These are phyloP conservation scores for Montipora capitata DNA, from an alignment of 92 coral and sea anemone species.

Conservation along the genomic window DNA sequence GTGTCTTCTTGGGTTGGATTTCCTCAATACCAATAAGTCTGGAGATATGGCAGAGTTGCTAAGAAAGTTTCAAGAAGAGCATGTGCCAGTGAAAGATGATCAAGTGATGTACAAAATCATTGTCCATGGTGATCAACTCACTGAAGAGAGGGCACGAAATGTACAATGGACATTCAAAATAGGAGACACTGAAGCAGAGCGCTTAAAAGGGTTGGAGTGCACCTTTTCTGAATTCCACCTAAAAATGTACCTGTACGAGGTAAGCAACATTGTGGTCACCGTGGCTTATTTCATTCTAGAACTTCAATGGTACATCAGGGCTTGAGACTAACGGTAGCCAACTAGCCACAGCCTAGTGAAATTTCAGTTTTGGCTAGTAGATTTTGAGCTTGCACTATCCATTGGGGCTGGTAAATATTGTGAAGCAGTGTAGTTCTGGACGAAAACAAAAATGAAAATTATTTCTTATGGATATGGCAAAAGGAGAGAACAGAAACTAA, in stretches of 20 bases:
- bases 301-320: slow-evolving; percentile 4
- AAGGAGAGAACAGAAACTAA: too few species aligned
- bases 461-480: too few species aligned
- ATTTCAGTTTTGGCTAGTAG: too few species aligned
- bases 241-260: slow-evolving; percentile 27
- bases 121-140: slow-evolving; percentile 51
- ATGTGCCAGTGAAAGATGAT: slow-evolving; percentile 39
- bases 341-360: too few species aligned
- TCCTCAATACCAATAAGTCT: slow-evolving; percentile 58
- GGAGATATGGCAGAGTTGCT: slow-evolving; percentile 62
- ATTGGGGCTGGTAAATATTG: too few species aligned
- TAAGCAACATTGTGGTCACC: too few species aligned
- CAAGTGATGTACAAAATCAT: slow-evolving; percentile 32
- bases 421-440: too few species aligned
- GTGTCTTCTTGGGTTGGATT: slow-evolving; percentile 60
- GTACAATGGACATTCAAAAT: slow-evolving; percentile 30
- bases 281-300: too few species aligned
- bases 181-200: slow-evolving; percentile 11
- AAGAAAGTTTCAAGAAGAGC: slow-evolving; percentile 41
- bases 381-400: too few species aligned
- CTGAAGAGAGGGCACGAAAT: slow-evolving; percentile 54
- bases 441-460: too few species aligned
- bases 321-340: not conserved
- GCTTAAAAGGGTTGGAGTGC: slow-evolving; percentile 40
- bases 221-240: slow-evolving; percentile 53